A percentile compares a stretch with the other conserved stretches of the same genome.
Conservation (phyloP, 2,113 vertebrate species). For the Lasiurus cinereus region DNA sequence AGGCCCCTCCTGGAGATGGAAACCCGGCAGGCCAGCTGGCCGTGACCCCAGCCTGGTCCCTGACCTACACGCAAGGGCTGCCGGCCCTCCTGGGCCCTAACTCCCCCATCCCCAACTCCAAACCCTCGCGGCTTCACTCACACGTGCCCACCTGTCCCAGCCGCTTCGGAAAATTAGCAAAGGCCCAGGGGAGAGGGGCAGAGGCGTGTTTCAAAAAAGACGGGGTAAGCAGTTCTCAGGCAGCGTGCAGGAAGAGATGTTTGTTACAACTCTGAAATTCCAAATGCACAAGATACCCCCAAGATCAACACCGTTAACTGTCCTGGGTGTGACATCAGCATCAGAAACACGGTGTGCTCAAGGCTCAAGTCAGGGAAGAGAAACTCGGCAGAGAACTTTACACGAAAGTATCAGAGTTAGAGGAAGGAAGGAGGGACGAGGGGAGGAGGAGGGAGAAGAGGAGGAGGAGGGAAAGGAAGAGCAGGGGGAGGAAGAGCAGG, state of each 20-base stretch:
- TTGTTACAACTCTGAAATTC: background rate
- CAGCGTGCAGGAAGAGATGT: background rate
- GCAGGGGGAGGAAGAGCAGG: too few relatives aligned
- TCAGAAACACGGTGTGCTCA: background rate
- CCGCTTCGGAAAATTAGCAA: background rate
- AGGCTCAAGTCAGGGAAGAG: background rate
- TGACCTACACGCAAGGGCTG: background rate
- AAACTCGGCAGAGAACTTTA: background rate
- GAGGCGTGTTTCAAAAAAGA: background rate
- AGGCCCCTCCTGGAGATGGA: background rate
- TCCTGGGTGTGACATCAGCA: background rate
- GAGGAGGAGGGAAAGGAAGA: too few relatives aligned
- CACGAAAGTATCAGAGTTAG: background rate
- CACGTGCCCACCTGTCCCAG: background rate
- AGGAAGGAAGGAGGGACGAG: background rate
- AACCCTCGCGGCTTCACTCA: background rate
- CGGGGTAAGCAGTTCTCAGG: background rate
- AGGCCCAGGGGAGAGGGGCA: background rate
- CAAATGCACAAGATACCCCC: background rate
- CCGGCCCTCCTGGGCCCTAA: background rate
- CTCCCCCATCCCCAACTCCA: background rate
- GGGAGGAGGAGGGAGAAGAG: too few relatives aligned
- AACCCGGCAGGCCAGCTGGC: background rate
- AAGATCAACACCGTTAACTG: background rate
- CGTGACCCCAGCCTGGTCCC: background rate